Evolutionary conservation across 1,140 invertebrate genomes (phyloP), one percentile per base, ranked within the genome.

Genomic region (Drosophila pseudoananassae): DNA sequence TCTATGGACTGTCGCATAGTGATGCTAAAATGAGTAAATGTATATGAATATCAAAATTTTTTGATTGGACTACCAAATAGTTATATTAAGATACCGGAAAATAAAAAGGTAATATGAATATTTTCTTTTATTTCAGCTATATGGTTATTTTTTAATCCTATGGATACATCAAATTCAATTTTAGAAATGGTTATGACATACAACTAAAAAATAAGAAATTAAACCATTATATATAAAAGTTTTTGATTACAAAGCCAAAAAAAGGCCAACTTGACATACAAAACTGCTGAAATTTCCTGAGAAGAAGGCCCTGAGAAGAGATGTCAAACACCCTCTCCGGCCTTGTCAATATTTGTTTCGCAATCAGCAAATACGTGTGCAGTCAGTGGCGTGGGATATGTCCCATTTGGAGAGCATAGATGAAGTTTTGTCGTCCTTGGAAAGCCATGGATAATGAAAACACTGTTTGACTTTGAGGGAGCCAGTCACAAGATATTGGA

Each of bases 331-430:
- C 23, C 29, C 58, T 63, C 50, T 40, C 46, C 45, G 73, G 61
- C 68, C 65, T 68, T 87, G 82, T 85, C 82, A 85, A 85, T 85
- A 85, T 85, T 85, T 87, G 78, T 78, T 85, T 82, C 75, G 79
- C 78, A 87, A 85, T 87, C 82, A 78, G 77, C 78, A 85, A 85
- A 87, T 87, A 85, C 77, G 63, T 55, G 49, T 78, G 66, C 69
- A 78, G 61, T 64, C 60, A 68, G 46, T 68, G 61, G 65, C 9
- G 46, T 55, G 61, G 63, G 65, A 54, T 47, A 27, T 31, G 15
- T 55, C 31, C 51, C 31, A 72, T 60, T 65, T 52, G 33, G 60
- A 47, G 25, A 43, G 71, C 27, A 29, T 25, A 56, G 40, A 68
- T 56, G 63, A 56, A 69, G 65, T 69, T 68, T 55, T 47, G 40